Evolutionary conservation across 2,888 invertebrate genomes (phyloP), one percentile per base, ranked within the genome.

Genomic region (Geotrupes spiniger): DNA sequence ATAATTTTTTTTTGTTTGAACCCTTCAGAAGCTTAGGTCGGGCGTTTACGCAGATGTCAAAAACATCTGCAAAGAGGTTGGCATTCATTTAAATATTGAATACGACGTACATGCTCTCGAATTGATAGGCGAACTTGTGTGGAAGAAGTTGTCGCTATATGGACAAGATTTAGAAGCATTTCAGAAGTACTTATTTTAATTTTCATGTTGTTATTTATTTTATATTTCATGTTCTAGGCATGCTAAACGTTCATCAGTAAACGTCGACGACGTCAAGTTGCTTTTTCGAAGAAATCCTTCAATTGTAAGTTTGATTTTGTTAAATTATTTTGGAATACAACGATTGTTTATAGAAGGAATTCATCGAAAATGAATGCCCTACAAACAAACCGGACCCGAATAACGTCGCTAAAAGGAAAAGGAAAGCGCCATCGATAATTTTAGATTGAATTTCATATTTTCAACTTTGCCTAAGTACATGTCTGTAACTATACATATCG

Each of bases 131-230:
- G 84, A 85, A 65, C 64, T 83, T 2, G 71, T 79, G 10, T 81
- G 76, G 69, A 78, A 76, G 64, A 83, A 83, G 65, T 60, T 80
- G 36, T 63, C 71, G 15, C 60, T 76, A 1, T 81, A 81, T 63
- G 79, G 77, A 2, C 56, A 69, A 9, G 85, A 85, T 69, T 72
- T 85, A 52, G 85, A 85, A 69, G 77, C 78, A 26, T 85, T 85
- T 74, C 78, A 83, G 10, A 84, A 81, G 84, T 84, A 72, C 63
- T 70, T 59, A 28, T 25, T 40, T 41, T 46, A 29, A 29, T 25
- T n/a, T n/a, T n/a, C n/a, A n/a, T 12, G 36, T 40, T 46, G 8
- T 25, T 25, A 28, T 28, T 39, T 43, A n/a, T 29, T 10, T 47
- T 47, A 16, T 29, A 9, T 16, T n/a, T 40, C 16, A 46, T 52